Percentiles rank a stretch among this genome's conserved stretches.
Conservation (phyloP, 2,113 vertebrate species). For the Corydoras sp. region DNA sequence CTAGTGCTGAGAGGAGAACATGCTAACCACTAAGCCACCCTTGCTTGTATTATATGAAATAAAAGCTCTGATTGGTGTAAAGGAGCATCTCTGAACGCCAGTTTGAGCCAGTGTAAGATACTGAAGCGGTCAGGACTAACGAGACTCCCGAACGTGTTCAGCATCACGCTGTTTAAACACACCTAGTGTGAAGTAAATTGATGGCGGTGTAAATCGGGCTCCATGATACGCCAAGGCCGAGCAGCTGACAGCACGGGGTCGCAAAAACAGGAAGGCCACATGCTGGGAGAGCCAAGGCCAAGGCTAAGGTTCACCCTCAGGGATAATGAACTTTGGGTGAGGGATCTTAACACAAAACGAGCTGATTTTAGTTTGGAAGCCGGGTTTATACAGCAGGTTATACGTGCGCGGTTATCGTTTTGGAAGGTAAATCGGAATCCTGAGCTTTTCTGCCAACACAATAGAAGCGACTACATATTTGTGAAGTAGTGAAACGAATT, state of each 20-base stretch:
- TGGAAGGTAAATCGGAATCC: too few species aligned
- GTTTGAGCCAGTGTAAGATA: background rate
- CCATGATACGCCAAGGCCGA: background rate
- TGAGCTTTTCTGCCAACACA: too few species aligned
- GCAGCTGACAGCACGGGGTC: background rate
- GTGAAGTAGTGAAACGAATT: too few species aligned
- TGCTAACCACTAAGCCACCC: too few species aligned
- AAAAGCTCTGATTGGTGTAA: background rate
- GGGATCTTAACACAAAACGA: background rate
- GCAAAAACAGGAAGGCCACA: background rate
- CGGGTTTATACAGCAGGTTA: background rate
- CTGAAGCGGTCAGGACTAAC: background rate
- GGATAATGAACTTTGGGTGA: background rate
- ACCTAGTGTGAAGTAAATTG: background rate
- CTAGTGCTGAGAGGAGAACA: too few species aligned
- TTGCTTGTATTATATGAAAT: background rate
- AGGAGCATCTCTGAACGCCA: background rate
- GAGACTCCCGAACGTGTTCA: background rate
- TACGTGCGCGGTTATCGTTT: too few species aligned
- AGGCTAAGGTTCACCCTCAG: background rate
- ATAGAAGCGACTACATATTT: too few species aligned
- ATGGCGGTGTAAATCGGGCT: background rate
- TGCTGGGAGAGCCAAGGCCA: background rate
- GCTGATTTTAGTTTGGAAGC: background rate
- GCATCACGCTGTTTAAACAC: background rate